These are phyloP conservation scores for Ophraella communa DNA, from an alignment of 2,888 invertebrate species.

Conservation along the genomic window DNA sequence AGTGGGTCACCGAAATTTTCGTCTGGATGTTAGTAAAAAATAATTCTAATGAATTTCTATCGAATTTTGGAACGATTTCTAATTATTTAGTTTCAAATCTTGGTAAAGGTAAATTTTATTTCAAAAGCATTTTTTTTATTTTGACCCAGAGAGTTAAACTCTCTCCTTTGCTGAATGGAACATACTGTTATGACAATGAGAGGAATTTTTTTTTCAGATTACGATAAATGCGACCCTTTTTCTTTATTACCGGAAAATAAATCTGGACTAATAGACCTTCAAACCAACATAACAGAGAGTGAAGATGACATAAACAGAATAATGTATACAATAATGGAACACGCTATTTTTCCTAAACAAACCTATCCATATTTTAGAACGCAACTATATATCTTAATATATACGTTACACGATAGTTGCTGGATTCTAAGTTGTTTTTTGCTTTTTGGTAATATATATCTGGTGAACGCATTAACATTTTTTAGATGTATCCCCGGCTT, in stretches of 20 bases:
- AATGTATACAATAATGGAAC: conserved; percentile 35
- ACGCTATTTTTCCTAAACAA: conserved; percentile 39
- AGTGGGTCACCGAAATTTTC: no score
- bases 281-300: conserved; percentile 20
- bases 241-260: conserved; percentile 12
- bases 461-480: no score
- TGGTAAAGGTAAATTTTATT: no score
- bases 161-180: no score
- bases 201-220: conserved; percentile 34
- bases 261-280: conserved; percentile 10
- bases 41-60: no score
- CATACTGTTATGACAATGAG: no score
- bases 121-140: no score
- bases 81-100: no score
- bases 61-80: no score
- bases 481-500: neutral
- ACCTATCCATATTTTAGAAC: conserved; percentile 37
- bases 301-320: conserved; percentile 37
- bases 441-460: conserved; percentile 50
- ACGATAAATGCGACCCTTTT: conserved; percentile 36
- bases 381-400: conserved; percentile 38
- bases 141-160: neutral
- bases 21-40: no score
- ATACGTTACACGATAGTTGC: conserved; percentile 44
- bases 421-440: conserved; percentile 50